Evolutionary conservation across 2,113 vertebrate genomes (phyloP).

Genomic region (Symphodus melops): DNA sequence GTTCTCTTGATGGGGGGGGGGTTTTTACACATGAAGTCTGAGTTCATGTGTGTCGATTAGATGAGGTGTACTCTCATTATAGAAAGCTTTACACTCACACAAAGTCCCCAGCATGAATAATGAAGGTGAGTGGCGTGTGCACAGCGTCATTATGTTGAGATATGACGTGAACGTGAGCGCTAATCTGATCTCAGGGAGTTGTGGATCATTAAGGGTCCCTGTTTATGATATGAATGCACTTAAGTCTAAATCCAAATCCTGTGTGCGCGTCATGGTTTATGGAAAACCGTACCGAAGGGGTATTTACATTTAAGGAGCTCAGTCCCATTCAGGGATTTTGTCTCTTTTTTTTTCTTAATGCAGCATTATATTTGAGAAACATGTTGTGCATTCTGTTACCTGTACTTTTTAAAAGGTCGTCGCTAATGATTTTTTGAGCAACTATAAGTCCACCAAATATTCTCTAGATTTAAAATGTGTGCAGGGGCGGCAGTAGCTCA

Average conservation of each 20-base stretch:
- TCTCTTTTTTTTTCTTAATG: too few species aligned
- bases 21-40: background rate
- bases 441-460: too few species aligned
- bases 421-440: too few species aligned
- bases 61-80: constrained; percentile 26
- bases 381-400: too few species aligned
- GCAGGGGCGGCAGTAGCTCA: too few species aligned
- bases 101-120: background rate
- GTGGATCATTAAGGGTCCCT: constrained; percentile 12
- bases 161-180: constrained; percentile 8
- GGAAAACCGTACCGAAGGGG: background rate
- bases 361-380: too few species aligned
- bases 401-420: too few species aligned
- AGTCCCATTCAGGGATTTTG: background rate
- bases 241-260: constrained; percentile 33
- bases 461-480: too few species aligned
- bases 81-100: constrained; percentile 12
- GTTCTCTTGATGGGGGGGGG: background rate
- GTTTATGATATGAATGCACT: constrained; percentile 32
- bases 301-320: background rate
- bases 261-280: background rate
- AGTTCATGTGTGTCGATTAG: background rate
- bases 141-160: background rate
- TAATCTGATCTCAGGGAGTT: constrained; percentile 40
- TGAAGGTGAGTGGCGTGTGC: constrained; percentile 1